These are phyloP conservation scores for Eurystomus gularis DNA, from an alignment of 2,113 vertebrate genomes.

Conservation along the genomic window DNA sequence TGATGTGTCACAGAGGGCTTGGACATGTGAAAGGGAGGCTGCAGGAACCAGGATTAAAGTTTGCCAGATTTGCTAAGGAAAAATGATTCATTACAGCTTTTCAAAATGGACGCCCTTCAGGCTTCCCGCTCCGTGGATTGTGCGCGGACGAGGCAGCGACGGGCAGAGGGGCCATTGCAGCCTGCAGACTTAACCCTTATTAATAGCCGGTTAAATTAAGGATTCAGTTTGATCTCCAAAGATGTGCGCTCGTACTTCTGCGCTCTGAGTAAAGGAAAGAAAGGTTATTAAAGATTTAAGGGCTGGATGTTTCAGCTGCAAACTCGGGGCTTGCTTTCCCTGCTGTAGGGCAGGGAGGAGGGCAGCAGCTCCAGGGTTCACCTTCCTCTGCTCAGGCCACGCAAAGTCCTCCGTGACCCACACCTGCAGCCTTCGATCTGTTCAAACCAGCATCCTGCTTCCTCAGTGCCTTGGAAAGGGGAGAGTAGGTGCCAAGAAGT, in stretches of 20 bases:
- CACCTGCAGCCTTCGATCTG: not conserved
- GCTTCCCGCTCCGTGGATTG: conserved; percentile 67
- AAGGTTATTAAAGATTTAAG: conserved; percentile 68
- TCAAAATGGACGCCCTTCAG: conserved; percentile 73
- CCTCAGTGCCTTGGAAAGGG: not conserved
- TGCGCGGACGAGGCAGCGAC: not conserved
- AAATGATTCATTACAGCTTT: conserved; percentile 74
- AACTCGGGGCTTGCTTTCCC: not conserved
- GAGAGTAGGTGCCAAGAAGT: accelerated
- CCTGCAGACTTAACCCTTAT: conserved; percentile 76
- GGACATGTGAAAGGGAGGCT: conserved; percentile 73
- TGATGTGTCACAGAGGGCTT: conserved; percentile 77
- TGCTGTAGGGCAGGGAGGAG: not conserved
- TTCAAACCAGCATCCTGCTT: not conserved
- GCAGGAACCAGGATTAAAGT: conserved; percentile 72
- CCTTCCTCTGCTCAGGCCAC: accelerated
- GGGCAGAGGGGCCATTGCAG: conserved; percentile 32
- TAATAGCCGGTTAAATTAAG: conserved; percentile 72
- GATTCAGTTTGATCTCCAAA: conserved; percentile 70
- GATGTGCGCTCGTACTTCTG: not conserved
- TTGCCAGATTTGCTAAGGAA: conserved; percentile 72
- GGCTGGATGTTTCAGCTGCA: not conserved
- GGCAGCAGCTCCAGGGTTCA: not conserved
- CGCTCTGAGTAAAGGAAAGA: not conserved
- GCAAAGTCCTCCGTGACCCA: accelerated